Base-by-base conservation (phyloP, 2,888 invertebrate species). In the Thymelicus lineola region DNA sequence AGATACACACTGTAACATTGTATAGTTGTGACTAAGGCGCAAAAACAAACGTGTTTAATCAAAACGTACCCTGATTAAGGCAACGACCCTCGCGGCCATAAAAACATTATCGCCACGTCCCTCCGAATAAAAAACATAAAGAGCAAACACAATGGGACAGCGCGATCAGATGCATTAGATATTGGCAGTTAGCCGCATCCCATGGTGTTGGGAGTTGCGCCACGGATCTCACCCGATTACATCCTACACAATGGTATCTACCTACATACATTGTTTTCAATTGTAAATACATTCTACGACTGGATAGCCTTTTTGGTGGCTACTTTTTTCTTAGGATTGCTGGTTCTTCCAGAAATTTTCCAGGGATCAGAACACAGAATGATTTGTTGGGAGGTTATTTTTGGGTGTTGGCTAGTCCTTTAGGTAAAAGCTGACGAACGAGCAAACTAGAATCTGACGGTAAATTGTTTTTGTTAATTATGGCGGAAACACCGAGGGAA, bases 101-200 rank as follows among this genome's bases (percentile, higher is more conserved):
- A 93, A 93, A 93, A 93, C 93, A 93, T 93, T 93, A 93, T 92
- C 93, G 89, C 85, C 84, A 80, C 86, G 84, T 88, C 91, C 90
- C 92, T 87, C 87, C 86, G 84, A 83, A 84, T 88, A 91, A 93
- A 93, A 92, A 93, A 89, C 90, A 92, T 92, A 92, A 92, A 93
- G 88, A 90, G 90, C 87, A 89, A 90, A 91, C 87, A 93, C 91
- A 91, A 91, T 91, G 87, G 87, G 82, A 84, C 82, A 81, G 79
- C 79, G 80, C 82, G 84, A 83, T 82, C 84, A 81, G 87, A 85
- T 90, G 89, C 91, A 92, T 91, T 90, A 87, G 92, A 91, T 91
- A 91, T 93, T 92, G 91, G 90, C 91, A 90, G 89, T 91, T 92
- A 91, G 87, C 82, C 83, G 81, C 89, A 89, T 87, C 87, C 87